Base-by-base conservation (phyloP, 2,113 vertebrate species). In the Cavia porcellus region DNA sequence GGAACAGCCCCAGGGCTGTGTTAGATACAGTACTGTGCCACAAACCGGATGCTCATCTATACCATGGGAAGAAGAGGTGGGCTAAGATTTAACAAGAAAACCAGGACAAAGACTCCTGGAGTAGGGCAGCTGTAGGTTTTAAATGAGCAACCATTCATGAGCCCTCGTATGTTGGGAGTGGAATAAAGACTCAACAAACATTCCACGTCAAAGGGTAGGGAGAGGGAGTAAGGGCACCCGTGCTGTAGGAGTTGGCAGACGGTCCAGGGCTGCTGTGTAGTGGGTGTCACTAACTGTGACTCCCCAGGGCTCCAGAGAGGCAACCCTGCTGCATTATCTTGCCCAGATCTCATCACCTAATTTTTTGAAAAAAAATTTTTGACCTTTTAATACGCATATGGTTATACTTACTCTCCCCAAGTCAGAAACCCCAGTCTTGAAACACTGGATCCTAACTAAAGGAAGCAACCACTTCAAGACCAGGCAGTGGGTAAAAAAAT, bases 371-470 rank as follows among this genome's bases (percentile, higher is more conserved):
- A 7, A 35, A 8, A 50, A 8, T 22, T 45, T 17, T 30, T 20
- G 30, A 82, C 81, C n/a, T 79, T 81, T 91, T 81, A 35, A 83
- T 14, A 83, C 24, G n/a, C 12, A 68, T 28, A 61, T 35, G 81
- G 45, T 52, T 85, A 77, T 62, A 84, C 3, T 6, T 52, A 62
- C 32, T 92, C n/a, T 84, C 10, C 11, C 61, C 35, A 32, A 66
- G 50, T 24, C 94, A 66, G 68, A 95, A 74, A 70, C 28, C 30
- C 38, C 45, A 42, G 57, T 57, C 92, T 57, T 96, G 47, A 87
- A 87, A 81, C 55, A 59, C 22, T 7, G 12, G 24, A 74, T 70
- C 38, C 74, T 28, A 12, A 55, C 1, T 42, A 42, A 82, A 61
- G 55, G 12, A 57, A 83, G 32, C 17, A 62, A 68, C 14, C 24